These are phyloP conservation scores for Ariopsis seemanni DNA, from an alignment of 2,113 vertebrate genomes.

Conservation along the genomic window DNA sequence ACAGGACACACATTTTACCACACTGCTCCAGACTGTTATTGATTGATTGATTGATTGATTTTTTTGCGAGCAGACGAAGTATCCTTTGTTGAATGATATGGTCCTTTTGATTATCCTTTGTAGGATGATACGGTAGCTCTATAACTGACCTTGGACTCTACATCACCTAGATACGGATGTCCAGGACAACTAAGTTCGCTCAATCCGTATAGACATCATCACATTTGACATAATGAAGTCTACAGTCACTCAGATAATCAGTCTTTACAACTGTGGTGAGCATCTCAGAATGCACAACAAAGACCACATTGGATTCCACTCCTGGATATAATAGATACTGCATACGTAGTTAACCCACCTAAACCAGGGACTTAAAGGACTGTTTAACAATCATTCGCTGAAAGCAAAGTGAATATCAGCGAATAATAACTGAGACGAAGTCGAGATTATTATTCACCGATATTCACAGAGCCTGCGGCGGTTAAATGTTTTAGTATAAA, in stretches of 20 bases:
- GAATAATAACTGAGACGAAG: too few species aligned
- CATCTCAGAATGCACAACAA: not conserved
- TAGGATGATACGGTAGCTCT: not conserved
- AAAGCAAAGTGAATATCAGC: too few species aligned
- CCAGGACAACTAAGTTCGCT: not conserved
- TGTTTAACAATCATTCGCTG: not conserved
- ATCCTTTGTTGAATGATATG: too few species aligned
- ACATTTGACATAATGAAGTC: not conserved
- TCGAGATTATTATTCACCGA: too few species aligned
- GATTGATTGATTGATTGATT: not conserved
- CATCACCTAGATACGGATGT: constrained; percentile 10
- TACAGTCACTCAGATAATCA: not conserved
- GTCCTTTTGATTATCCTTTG: not conserved
- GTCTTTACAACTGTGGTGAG: not conserved
- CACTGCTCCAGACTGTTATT: not conserved
- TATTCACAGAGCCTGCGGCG: too few species aligned
- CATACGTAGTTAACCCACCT: not conserved
- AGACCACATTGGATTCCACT: not conserved
- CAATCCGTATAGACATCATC: not conserved
- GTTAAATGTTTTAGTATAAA: too few species aligned
- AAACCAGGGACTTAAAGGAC: not conserved
- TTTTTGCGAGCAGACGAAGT: not conserved
- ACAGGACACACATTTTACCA: not conserved
- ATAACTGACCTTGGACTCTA: constrained; percentile 15
- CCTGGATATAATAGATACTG: not conserved